phyloP scores from a whole-genome alignment of 1,140 invertebrate genomes.

The Batillaria attramentaria region DNA sequence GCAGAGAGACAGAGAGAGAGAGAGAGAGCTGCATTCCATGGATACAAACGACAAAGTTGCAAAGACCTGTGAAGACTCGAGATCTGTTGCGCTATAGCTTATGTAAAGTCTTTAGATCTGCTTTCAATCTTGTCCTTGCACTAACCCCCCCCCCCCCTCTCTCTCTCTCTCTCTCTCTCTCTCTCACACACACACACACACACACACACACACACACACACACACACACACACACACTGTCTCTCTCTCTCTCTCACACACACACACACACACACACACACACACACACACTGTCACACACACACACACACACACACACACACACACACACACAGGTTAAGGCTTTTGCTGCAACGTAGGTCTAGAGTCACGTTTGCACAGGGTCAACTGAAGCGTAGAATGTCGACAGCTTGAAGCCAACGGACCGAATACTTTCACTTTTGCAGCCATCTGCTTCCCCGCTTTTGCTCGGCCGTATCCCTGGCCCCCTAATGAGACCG shows the following conservation, averaged over 20 bases:
- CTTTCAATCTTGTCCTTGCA: no score
- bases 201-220: constrained; percentile 2
- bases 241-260: not conserved
- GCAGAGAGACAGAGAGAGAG: no score
- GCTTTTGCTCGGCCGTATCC: no score
- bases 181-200: not conserved
- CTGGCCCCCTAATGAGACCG: not conserved
- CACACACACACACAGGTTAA: not conserved
- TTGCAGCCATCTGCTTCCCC: not conserved
- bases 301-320: not conserved
- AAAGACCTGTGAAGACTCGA: no score
- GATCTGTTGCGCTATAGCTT: no score
- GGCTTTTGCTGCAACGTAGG: not conserved
- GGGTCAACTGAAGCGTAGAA: not conserved
- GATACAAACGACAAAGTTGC: no score
- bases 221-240: not conserved
- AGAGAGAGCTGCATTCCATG: no score
- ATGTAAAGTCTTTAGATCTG: no score
- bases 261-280: not conserved
- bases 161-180: no score
- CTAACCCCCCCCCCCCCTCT: no score
- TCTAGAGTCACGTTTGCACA: not conserved
- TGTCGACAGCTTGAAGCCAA: not conserved
- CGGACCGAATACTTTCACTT: not conserved
- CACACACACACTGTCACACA: not conserved